Evolutionary conservation across 2,797 vertebrate genomes (phyloP).

Genomic region (Gadopsis marmoratus): DNA sequence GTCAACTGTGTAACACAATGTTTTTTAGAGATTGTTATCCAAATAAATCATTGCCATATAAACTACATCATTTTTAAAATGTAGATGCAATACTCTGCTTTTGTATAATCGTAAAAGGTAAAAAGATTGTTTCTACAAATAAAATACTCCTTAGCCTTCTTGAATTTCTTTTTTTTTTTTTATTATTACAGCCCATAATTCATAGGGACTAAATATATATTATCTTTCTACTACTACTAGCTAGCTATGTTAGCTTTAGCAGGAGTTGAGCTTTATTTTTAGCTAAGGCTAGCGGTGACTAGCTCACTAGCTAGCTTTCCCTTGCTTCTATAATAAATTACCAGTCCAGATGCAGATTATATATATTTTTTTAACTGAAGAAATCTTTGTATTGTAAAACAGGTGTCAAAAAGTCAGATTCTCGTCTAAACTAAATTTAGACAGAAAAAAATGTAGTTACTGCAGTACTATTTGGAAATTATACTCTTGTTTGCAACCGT

Average conservation of each 20-base stretch:
- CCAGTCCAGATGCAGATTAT: neutral
- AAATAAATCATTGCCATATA: neutral
- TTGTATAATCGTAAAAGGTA: no score
- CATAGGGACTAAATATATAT: neutral
- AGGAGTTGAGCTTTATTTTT: neutral
- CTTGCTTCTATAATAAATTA: neutral
- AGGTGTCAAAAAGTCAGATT: neutral
- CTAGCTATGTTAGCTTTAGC: neutral
- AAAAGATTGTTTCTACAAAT: no score
- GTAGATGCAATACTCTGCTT: no score
- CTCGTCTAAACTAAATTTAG: neutral
- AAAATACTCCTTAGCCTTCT: no score
- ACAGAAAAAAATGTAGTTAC: neutral
- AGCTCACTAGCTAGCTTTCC: neutral
- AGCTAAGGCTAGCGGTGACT: no score
- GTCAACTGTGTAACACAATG: neutral
- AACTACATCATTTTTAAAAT: neutral
- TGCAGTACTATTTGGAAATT: neutral
- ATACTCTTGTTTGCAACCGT: constrained; percentile 2
- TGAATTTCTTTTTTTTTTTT: no score
- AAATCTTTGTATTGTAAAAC: neutral
- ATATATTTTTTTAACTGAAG: neutral
- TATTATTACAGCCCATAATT: neutral
- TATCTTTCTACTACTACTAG: neutral
- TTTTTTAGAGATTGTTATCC: neutral